Percentiles rank a stretch among this genome's conserved stretches.
These are phyloP conservation scores for Drosophila arawakana DNA, from an alignment of 1,140 invertebrate genomes.

Conservation along the genomic window DNA sequence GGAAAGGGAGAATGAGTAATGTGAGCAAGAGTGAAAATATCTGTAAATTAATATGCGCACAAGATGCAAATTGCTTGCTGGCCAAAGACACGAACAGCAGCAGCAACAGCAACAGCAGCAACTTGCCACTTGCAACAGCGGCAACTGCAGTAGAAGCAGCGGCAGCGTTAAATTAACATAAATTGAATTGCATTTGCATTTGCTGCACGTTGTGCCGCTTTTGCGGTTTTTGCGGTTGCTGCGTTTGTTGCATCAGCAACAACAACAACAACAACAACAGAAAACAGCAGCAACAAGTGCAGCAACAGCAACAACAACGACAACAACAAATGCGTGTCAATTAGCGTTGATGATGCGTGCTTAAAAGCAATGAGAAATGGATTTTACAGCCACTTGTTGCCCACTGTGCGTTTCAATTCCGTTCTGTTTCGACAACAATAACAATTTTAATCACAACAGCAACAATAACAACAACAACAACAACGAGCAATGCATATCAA, in stretches of 20 bases:
- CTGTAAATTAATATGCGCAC: constrained; percentile 83
- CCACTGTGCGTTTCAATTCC: constrained; percentile 69
- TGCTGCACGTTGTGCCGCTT: constrained; percentile 70
- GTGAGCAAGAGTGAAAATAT: constrained; percentile 77
- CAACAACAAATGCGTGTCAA: constrained; percentile 75
- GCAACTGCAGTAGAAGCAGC: constrained; percentile 15
- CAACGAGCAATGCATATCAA: constrained; percentile 50
- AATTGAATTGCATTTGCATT: constrained; percentile 84
- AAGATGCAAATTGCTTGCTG: constrained; percentile 81
- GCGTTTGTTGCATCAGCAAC: constrained; percentile 40
- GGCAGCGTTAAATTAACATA: constrained; percentile 79
- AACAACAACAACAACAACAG: not conserved
- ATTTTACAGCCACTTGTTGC: constrained; percentile 60
- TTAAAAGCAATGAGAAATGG: constrained; percentile 70
- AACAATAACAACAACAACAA: constrained; percentile 45
- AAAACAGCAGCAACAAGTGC: not conserved
- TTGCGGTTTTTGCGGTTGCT: constrained; percentile 56
- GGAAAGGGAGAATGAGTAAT: constrained; percentile 61
- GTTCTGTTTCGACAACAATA: constrained; percentile 62
- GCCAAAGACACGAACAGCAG: constrained; percentile 69
- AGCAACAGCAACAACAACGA: constrained; percentile 5
- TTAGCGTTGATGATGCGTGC: constrained; percentile 77
- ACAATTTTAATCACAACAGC: constrained; percentile 21
- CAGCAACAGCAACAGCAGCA: constrained; percentile 27
- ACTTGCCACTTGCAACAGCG: constrained; percentile 31